A percentile compares a stretch with the other conserved stretches of the same genome.
phyloP scores from a whole-genome alignment of 2,888 invertebrate species.

The Aspidiotus destructor region DNA sequence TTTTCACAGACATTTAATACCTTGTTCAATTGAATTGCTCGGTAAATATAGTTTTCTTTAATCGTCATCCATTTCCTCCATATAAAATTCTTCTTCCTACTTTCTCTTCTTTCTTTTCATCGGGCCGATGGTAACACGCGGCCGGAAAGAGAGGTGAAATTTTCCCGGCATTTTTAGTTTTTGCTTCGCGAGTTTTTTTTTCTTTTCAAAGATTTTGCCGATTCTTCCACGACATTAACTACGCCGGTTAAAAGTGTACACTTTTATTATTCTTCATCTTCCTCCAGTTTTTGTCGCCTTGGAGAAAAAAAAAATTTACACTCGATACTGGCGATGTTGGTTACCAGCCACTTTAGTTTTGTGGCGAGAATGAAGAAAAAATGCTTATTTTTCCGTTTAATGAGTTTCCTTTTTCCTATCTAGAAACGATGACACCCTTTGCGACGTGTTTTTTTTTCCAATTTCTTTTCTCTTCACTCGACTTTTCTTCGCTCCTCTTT shows the following conservation, averaged over 20 bases:
- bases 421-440: slow-evolving; percentile 21
- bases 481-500: neutral
- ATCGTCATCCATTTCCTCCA: neutral
- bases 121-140: neutral
- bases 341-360: slow-evolving; percentile 7
- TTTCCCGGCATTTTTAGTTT: slow-evolving; percentile 21
- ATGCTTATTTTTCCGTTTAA: slow-evolving; percentile 33
- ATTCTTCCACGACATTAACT: slow-evolving; percentile 32
- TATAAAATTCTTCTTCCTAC: neutral
- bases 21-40: slow-evolving; percentile 32
- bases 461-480: neutral
- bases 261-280: slow-evolving; percentile 33
- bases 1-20: slow-evolving; percentile 28
- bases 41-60: slow-evolving; percentile 6
- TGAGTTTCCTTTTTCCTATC: slow-evolving; percentile 32
- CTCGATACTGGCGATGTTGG: slow-evolving; percentile 17
- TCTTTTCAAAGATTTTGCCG: slow-evolving; percentile 22
- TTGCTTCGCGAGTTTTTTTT: slow-evolving; percentile 18
- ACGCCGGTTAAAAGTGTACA: slow-evolving; percentile 33
- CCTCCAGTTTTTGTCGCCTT: slow-evolving; percentile 33
- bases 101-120: slow-evolving; percentile 7
- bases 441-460: slow-evolving; percentile 7
- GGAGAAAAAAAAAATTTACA: slow-evolving; percentile 18
- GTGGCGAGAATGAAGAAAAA: slow-evolving; percentile 11
- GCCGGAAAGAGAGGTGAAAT: slow-evolving; percentile 23